Base-by-base conservation (phyloP, 2,797 vertebrate genomes). In the Pseudocheirus occidentalis region DNA sequence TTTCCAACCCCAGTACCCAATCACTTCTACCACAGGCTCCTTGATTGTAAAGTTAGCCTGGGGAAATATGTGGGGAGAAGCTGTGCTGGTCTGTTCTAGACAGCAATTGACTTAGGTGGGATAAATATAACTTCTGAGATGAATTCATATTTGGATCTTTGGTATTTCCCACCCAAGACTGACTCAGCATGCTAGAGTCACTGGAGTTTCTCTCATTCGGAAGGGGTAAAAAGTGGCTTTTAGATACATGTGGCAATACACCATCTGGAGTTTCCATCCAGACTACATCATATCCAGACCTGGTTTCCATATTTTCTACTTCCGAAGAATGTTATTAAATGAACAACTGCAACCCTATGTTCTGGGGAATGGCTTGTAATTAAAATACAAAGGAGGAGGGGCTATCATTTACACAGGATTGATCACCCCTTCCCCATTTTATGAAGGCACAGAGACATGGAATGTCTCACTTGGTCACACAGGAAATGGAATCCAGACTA, bases 401-500 rank as follows among this genome's bases (percentile, higher is more conserved):
- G 53, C 87, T 92, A 96, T 91, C 90, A 94, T 95, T 50, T 90
- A 55, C 34, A 92, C 92, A 46, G 96, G 95, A 97, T 96, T 97
- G 96, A 96, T 89, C 93, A 96, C 93, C 55, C 93, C 46, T 50
- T 97, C 94, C 55, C 93, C 52, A 54, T 97, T 96, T 96, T 94
- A 96, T 95, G 94, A 97, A 95, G 95, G 73, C 91, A 56, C 89
- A 93, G 53, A 94, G 94, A 94, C 95, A 55, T 97, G 97, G 97
- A 95, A 96, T 89, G 55, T 94, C 94, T 97, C 92, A 93, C 91
- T 94, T 66, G 57, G 34, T 96, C 95, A 96, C 94, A 93, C 21
- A 95, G 94, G 91, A 96, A 97, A 95, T 90, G 91, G 90, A 56
- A 95, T 95, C 62, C 94, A 97, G 93, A 95, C 81, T 94, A 59